These are phyloP conservation scores for Rhagologus leucostigma DNA, from an alignment of 2,113 vertebrate genomes.

Conservation along the genomic window DNA sequence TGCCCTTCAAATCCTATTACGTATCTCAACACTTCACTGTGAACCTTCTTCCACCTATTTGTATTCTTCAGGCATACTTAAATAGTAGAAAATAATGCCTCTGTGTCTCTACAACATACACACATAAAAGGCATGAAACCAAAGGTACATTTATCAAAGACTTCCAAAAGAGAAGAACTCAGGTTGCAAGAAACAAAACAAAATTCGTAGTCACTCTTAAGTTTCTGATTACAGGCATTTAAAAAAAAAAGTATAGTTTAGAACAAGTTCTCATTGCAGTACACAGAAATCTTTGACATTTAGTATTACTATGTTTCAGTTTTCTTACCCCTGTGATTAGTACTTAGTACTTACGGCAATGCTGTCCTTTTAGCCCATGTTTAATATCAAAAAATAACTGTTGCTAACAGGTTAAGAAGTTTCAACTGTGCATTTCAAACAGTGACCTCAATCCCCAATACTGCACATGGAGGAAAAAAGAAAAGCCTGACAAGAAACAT, in stretches of 20 bases:
- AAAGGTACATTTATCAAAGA: not conserved
- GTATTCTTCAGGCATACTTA: not conserved
- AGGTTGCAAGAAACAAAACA: not conserved
- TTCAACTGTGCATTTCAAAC: not conserved
- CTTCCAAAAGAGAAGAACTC: not conserved
- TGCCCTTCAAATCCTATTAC: not conserved
- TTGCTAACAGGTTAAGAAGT: not conserved
- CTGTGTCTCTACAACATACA: not conserved
- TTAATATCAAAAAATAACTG: not conserved
- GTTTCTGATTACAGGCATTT: not conserved
- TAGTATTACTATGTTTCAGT: not conserved
- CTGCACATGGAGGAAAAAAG: not conserved
- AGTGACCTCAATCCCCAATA: not conserved
- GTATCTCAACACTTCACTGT: not conserved
- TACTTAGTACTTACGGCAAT: not conserved
- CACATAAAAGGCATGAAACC: not conserved
- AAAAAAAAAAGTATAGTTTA: not conserved
- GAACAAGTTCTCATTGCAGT: not conserved
- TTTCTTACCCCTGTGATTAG: not conserved
- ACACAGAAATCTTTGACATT: not conserved
- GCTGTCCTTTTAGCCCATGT: not conserved
- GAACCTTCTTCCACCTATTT: not conserved
- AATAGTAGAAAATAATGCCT: not conserved
- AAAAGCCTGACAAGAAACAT: not conserved
- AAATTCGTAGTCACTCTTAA: not conserved